Percentiles rank a stretch among this genome's conserved stretches.
Evolutionary conservation across 2,888 invertebrate species (phyloP).

Genomic region (Troilus luridus): DNA sequence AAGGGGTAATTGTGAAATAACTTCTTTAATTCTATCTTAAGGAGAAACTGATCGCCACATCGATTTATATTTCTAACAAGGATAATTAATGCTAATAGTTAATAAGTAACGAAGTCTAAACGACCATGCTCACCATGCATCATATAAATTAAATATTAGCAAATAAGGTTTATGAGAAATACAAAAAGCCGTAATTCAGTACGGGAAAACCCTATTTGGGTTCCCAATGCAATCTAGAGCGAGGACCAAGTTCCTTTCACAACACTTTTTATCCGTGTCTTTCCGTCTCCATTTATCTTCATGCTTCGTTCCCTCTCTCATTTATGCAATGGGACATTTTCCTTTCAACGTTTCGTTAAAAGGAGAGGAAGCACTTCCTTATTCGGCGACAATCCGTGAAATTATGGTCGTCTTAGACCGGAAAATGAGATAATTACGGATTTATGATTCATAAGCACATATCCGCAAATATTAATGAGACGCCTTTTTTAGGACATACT

Average conservation of each 20-base stretch:
- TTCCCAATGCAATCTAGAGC: neutral
- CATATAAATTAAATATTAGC: neutral
- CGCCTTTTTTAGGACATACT: neutral
- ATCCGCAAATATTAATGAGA: neutral
- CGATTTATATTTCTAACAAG: too few relatives aligned
- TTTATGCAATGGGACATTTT: neutral
- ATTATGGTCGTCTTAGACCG: neutral
- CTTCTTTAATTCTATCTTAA: too few relatives aligned
- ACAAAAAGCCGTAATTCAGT: neutral
- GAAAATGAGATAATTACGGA: neutral
- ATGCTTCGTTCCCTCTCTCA: neutral
- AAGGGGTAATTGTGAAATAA: too few relatives aligned
- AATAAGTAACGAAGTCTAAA: too few relatives aligned
- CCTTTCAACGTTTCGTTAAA: neutral
- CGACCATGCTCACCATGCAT: neutral
- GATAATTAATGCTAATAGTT: too few relatives aligned
- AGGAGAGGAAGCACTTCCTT: neutral
- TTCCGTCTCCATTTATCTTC: neutral
- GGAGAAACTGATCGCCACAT: too few relatives aligned
- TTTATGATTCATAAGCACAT: neutral
- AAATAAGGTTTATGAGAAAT: neutral
- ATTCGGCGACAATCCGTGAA: neutral
- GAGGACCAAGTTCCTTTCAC: neutral
- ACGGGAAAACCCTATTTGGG: neutral
- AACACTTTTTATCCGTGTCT: neutral